Conservation (phyloP, 2,797 vertebrate species). For the Coendou prehensilis region DNA sequence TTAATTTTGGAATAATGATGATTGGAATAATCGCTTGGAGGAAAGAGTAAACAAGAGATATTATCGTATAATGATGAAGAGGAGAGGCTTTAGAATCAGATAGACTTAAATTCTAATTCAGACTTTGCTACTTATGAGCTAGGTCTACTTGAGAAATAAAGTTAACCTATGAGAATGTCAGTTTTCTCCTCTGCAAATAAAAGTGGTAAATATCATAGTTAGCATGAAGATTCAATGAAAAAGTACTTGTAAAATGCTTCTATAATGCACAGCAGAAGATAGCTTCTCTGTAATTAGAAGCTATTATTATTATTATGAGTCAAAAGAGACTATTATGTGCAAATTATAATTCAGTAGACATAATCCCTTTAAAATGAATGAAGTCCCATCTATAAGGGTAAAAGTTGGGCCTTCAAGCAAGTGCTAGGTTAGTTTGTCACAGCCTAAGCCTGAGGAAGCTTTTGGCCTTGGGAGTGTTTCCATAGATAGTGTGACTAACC, state of each 20-base stretch:
- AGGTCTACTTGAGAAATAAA: not conserved
- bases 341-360: not conserved
- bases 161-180: not conserved
- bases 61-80: not conserved
- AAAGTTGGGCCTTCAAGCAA: slow-evolving; percentile 16
- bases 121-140: not conserved
- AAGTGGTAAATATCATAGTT: slow-evolving; percentile 1
- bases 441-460: not conserved
- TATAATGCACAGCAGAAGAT: not conserved
- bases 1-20: slow-evolving; percentile 49
- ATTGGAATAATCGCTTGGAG: slow-evolving; percentile 20
- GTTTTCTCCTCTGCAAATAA: slow-evolving; percentile 57
- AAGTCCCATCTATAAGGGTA: not conserved
- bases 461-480: not conserved
- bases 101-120: slow-evolving; percentile 44
- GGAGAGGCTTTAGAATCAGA: slow-evolving; percentile 1
- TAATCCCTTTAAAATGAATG: not conserved
- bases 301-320: slow-evolving; percentile 23
- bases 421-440: not conserved
- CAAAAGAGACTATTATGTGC: not conserved
- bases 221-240: slow-evolving; percentile 41
- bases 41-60: slow-evolving; percentile 8
- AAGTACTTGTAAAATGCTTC: slow-evolving; percentile 41
- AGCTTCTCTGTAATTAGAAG: slow-evolving; percentile 42
- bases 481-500: not conserved